A percentile compares a stretch with the other conserved stretches of the same genome.
These are phyloP conservation scores for Apostichopus parvimensis DNA, from an alignment of 35 echinoderm and acorn worm species.

Conservation along the genomic window DNA sequence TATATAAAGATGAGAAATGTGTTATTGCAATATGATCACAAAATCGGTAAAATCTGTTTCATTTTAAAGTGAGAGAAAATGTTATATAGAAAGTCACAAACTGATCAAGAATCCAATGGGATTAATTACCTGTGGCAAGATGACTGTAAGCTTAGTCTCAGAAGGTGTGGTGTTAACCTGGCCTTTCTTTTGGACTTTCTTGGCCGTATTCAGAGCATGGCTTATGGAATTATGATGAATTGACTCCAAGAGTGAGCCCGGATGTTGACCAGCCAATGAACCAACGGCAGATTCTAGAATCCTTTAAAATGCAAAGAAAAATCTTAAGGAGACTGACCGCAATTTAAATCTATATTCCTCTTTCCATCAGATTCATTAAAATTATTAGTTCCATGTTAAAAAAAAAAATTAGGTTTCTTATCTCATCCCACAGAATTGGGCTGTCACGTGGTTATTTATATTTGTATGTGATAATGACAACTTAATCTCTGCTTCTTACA, in stretches of 20 bases:
- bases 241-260: constrained; percentile 58
- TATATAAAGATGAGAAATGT: no score
- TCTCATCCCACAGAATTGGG: no score
- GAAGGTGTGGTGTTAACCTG: constrained; percentile 28
- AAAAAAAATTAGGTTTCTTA: no score
- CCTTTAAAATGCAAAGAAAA: constrained; percentile 40
- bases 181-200: constrained; percentile 48
- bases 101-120: neutral
- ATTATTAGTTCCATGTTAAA: no score
- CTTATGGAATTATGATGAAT: constrained; percentile 73
- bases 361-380: no score
- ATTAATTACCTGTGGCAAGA: constrained; percentile 66
- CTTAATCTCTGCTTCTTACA: no score
- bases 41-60: neutral
- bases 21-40: neutral
- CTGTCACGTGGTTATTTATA: no score
- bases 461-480: no score
- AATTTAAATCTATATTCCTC: neutral
- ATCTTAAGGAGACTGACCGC: neutral
- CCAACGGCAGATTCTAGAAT: constrained; percentile 57
- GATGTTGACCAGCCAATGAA: constrained; percentile 60
- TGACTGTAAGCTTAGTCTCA: constrained; percentile 54
- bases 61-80: no score
- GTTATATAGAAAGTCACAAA: neutral
- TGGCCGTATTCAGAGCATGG: constrained; percentile 57